These are phyloP conservation scores for Molossus molossus DNA, from an alignment of 2,797 vertebrate genomes.

Conservation along the genomic window DNA sequence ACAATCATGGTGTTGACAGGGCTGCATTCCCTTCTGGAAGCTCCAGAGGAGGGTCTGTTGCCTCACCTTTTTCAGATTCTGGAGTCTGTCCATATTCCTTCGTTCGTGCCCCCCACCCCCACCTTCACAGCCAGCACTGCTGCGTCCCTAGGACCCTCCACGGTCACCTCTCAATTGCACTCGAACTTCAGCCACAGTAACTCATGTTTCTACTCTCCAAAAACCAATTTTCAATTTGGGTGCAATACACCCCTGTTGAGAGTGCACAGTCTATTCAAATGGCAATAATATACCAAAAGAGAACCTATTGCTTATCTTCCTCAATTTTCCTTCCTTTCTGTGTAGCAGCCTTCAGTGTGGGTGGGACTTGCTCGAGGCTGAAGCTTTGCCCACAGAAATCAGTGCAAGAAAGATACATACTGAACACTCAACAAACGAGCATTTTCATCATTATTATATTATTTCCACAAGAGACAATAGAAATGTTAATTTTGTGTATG, in stretches of 20 bases:
- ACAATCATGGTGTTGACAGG: not conserved
- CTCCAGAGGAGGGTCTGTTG: not conserved
- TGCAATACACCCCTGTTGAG: not conserved
- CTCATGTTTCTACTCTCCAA: not conserved
- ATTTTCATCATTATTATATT: not conserved
- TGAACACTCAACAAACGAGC: not conserved
- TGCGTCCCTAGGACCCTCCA: not conserved
- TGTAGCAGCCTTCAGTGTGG: not conserved
- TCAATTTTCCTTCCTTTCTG: not conserved
- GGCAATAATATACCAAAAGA: not conserved
- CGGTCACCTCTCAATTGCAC: not conserved
- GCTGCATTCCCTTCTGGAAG: not conserved
- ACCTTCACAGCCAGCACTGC: not conserved
- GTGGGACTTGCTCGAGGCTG: not conserved
- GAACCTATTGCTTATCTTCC: not conserved
- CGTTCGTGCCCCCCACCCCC: not conserved
- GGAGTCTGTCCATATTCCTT: not conserved
- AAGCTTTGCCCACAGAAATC: not conserved
- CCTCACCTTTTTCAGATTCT: not conserved
- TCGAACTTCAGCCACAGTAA: not conserved
- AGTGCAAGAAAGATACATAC: not conserved
- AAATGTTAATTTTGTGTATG: constrained; percentile 45
- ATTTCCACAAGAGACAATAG: not conserved
- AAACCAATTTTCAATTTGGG: not conserved
- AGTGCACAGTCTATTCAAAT: not conserved